Base-by-base conservation (phyloP, 1,140 invertebrate genomes). In the Stratiolaelaps scimitus region DNA sequence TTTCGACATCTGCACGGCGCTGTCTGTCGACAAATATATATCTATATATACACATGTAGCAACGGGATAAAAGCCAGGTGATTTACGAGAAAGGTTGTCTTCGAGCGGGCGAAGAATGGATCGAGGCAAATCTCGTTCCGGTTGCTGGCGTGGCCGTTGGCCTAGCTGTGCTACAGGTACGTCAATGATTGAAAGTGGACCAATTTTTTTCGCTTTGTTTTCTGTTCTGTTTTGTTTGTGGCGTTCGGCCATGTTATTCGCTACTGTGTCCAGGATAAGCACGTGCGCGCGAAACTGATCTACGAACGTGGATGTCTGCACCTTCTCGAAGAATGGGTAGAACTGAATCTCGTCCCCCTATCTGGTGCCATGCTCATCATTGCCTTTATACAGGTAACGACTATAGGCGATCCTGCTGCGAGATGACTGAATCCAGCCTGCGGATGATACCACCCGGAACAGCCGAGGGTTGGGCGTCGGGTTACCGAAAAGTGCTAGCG, bases 11-110 rank as follows among this genome's bases (percentile, higher is more conserved):
- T 10, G 34, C 34, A 40, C 34, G 34, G 34, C 5, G 10, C 34
- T 40, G 4, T 40, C 5, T n/a, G n/a, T n/a, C n/a, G n/a, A n/a
- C n/a, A n/a, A n/a, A n/a, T n/a, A n/a, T n/a, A n/a, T n/a, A n/a
- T n/a, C n/a, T n/a, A n/a, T n/a, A n/a, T n/a, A n/a, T n/a, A n/a
- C n/a, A n/a, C 10, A 40, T 40, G 34, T 80, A 87, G 82, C 80
- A 83, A 47, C 84, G 83, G 70, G 87, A 90, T 76, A 82, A 86
- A 68, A 84, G 86, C 74, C 69, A 73, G 40, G 72, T 77, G 43
- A 95, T 96, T 75, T 91, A 92, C 79, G 90, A 91, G 74, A 84
- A 87, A 48, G 93, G 93, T 66, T 97, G 93, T 77, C 81, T 96
- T 70, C 82, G 86, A 69, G 87, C 89, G 67, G 89, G 87, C 65